Evolutionary conservation across 2,888 invertebrate species (phyloP), one percentile per base, ranked within the genome.

Genomic region (Lumbricus terrestris): DNA sequence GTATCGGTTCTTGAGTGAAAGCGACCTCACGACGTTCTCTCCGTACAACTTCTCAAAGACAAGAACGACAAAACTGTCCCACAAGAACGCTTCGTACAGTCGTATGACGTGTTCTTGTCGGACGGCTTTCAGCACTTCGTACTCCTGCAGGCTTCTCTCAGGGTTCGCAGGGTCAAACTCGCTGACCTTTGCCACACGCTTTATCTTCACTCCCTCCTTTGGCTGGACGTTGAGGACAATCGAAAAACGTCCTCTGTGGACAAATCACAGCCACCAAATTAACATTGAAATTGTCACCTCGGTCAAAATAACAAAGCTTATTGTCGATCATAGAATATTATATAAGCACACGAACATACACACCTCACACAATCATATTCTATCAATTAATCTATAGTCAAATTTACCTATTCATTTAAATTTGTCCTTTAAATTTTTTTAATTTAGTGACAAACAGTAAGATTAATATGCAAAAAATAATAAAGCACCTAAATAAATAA

Each of bases 1-100:
- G 95, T 98, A 99, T 93, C 97, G 97, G 94, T 98, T 97, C 89
- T 97, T 96, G 93, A 97, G 97, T 0, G 97, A 97, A 90, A 98
- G 96, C 94, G 97, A 98, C 0, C 97, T 97, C 11, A 99, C 95
- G 82, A 99, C 96, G 93, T 98, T 98, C 34, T 98, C 97, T 2
- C 99, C 99, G 94, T 98, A 98, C 16, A 96, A 93, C 88, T 94
- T 94, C 92, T 96, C 96, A 92, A 95, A 94, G 90, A 96, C 94
- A 35, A 96, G 92, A 89, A 95, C 93, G 89, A 95, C 91, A 90
- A 93, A 93, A 69, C 94, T 94, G n/a, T 92, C 92, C 90, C 93
- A 93, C 83, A 93, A 91, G 96, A 96, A 95, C 18, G 95, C 95
- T 47, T 94, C 94, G 69, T 94, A 92, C 33, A 96, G 93, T 29